These are phyloP conservation scores for Chelidonichthys spinosus DNA, from an alignment of 2,797 vertebrate species.

Conservation along the genomic window DNA sequence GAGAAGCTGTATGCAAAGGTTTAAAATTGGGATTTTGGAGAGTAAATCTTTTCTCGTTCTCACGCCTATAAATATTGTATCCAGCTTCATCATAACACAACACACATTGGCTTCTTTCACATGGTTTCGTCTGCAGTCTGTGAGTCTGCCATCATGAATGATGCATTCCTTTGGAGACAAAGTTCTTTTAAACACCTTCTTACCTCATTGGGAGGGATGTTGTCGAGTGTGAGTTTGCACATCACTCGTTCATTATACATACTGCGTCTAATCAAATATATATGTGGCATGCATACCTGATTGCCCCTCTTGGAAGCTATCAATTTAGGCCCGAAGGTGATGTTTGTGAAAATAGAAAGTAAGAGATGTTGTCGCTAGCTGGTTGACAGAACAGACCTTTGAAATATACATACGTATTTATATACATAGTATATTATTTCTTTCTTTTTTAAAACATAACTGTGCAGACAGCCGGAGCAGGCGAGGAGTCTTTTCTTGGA, in stretches of 20 bases:
- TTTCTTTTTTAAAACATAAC: constrained; percentile 20
- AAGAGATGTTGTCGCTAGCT: constrained; percentile 25
- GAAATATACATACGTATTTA: constrained; percentile 2
- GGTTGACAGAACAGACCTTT: constrained; percentile 1
- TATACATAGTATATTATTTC: constrained; percentile 2
- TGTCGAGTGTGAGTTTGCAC: constrained; percentile 64
- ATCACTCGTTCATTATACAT: constrained; percentile 68
- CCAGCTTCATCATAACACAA: constrained; percentile 32
- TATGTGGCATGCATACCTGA: constrained; percentile 60
- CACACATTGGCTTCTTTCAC: constrained; percentile 26
- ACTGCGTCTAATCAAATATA: constrained; percentile 68
- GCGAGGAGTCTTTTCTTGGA: constrained; percentile 30
- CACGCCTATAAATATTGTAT: constrained; percentile 51
- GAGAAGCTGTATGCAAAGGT: constrained; percentile 47
- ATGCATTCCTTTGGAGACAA: constrained; percentile 39
- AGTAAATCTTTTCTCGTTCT: constrained; percentile 59
- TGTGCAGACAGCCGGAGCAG: constrained; percentile 10
- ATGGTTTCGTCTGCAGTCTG: constrained; percentile 36
- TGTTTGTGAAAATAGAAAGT: constrained; percentile 38
- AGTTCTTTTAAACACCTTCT: constrained; percentile 57
- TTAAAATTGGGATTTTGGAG: constrained; percentile 60
- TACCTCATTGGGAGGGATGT: constrained; percentile 57
- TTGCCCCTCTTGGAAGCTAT: constrained; percentile 42
- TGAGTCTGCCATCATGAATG: constrained; percentile 51
- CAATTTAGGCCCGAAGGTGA: constrained; percentile 42